Base-by-base conservation (phyloP, 1,140 invertebrate species). In the Macrobrachium rosenbergii region DNA sequence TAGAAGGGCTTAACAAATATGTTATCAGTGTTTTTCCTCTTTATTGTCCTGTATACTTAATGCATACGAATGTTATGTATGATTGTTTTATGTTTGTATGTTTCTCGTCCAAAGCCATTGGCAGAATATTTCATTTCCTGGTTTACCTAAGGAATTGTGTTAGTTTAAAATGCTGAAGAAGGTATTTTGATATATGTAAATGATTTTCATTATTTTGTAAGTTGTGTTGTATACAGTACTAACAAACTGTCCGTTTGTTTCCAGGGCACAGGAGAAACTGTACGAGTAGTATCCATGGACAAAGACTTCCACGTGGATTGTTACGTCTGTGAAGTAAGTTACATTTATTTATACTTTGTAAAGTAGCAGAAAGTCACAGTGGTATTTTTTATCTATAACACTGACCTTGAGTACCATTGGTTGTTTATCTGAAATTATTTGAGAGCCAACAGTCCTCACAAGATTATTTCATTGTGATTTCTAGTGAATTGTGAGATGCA, bases 241-340 rank as follows among this genome's bases (percentile, higher is more conserved):
- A 58, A 73, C 19, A 23, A 59, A 64, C n/a, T 90, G 83, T 92
- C 93, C 96, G 23, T 85, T 58, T 79, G 81, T 81, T 90, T 91
- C 59, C 90, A 94, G 94, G 98, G 98, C 21, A 98, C 98, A 28
- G 98, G 99, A 92, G 98, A 99, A 93, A 99, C 98, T 1, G 98
- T 96, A 43, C 94, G 98, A 75, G 98, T 99, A 2, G 98, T 99
- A 8, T 99, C 98, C 8, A 99, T 99, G 98, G 98, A 99, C 91
- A 97, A 98, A 92, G 98, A 99, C 92, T 99, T 98, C 92, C 99
- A 99, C 92, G 97, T 99, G 0, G 98, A 99, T 92, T 99, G 98
- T 92, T 99, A 99, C 92, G 96, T 98, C 90, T 99, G 98, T 92
- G 98, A 99, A 93, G 94, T 95, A 91, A 91, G 91, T 88, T 28